Base-by-base conservation (phyloP, 2,888 invertebrate genomes). In the Apamea anceps region DNA sequence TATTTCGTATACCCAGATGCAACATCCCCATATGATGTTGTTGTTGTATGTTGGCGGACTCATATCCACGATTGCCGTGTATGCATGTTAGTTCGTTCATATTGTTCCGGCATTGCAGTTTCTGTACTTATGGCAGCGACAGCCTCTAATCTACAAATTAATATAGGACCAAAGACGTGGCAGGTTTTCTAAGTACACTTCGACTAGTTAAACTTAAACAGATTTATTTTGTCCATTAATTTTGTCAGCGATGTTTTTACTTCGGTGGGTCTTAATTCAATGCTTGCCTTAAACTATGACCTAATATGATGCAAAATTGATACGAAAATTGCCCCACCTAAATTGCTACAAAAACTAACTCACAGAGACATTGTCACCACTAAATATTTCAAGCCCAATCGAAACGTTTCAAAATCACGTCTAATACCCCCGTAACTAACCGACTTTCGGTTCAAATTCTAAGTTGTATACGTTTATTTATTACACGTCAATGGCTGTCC, bases 401-500 rank as follows among this genome's bases (percentile, higher is more conserved):
- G 76, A 72, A 80, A 37, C 67, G 72, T 85, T 85, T 73, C 72
- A 76, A 85, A 82, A 74, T 67, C 71, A 72, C 37, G 72, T 82
- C 82, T 51, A 80, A 87, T 51, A 68, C 66, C 77, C 74, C 73
- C 90, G 86, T 90, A 85, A 79, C 89, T 84, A 90, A 90, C 86
- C 48, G 75, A 87, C 72, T 84, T 85, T 87, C 77, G 75, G 86
- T 84, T 82, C 81, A 77, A 89, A 85, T 85, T 86, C 80, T n/a
- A 73, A 89, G 87, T 92, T 93, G 91, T 93, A 92, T 92, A 88
- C 89, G 84, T 85, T 91, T 92, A 95, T 96, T 95, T 94, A 95
- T 95, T 92, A 93, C 93, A 91, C 89, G 95, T 94, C 94, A 88
- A 88, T 87, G 92, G 91, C 88, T 93, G 93, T 94, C 96, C 96